Percentiles rank a stretch among this genome's conserved stretches.
Conservation (phyloP, 2,888 invertebrate species). For the Melolontha melolontha region DNA sequence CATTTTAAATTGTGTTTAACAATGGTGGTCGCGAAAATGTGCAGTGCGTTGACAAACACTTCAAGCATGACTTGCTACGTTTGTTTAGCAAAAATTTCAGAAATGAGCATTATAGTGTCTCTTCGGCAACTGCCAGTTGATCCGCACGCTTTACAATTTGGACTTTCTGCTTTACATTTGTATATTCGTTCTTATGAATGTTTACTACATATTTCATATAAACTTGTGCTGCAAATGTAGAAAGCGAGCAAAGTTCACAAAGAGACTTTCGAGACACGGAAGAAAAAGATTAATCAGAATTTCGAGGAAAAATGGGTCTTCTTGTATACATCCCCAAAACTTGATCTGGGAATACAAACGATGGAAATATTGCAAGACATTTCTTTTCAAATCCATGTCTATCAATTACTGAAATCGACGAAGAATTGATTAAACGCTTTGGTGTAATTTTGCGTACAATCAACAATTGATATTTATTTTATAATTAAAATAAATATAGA, state of each 20-base stretch:
- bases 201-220: too few species aligned
- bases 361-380: neutral
- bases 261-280: conserved; percentile 1
- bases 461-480: too few species aligned
- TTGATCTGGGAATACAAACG: too few species aligned
- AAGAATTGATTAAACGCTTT: too few species aligned
- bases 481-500: too few species aligned
- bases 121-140: conserved; percentile 11
- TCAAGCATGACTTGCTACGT: neutral
- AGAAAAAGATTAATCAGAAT: neutral
- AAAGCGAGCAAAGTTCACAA: too few species aligned
- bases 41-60: too few species aligned
- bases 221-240: conserved; percentile 6
- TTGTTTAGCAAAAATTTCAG: conserved; percentile 9
- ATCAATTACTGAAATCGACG: neutral
- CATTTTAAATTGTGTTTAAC: neutral
- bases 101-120: conserved; percentile 6
- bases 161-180: neutral
- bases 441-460: too few species aligned
- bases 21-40: neutral
- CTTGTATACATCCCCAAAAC: neutral
- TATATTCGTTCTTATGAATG: conserved; percentile 15
- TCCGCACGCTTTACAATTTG: conserved; percentile 3
- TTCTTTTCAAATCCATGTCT: conserved; percentile 9
- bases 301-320: conserved; percentile 1